A percentile compares a stretch with the other conserved stretches of the same genome.
phyloP scores from a whole-genome alignment of 2,888 invertebrate genomes.

The Chironomus tentans region DNA sequence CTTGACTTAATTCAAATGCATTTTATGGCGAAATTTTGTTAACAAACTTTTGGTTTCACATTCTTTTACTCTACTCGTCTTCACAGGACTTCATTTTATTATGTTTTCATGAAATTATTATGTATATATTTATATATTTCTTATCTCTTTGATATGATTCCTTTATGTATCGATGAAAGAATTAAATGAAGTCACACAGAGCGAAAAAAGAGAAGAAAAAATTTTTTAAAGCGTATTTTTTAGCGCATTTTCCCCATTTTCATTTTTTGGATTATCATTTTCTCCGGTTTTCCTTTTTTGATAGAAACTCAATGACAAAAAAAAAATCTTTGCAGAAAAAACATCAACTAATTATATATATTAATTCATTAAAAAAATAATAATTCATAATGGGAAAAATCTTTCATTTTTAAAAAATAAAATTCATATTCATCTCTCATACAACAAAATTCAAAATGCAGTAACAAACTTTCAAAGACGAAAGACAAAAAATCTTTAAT shows the following conservation, averaged over 20 bases:
- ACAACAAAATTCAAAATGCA: not conserved
- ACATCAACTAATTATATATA: not conserved
- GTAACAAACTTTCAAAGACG: not conserved
- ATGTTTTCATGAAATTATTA: not conserved
- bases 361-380: not conserved
- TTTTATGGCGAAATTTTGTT: constrained; percentile 24
- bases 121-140: not conserved
- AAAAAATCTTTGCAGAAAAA: not conserved
- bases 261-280: not conserved
- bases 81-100: not conserved
- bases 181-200: not conserved
- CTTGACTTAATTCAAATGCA: not conserved
- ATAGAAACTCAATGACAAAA: constrained; percentile 8
- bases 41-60: constrained; percentile 21
- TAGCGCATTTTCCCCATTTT: constrained; percentile 25
- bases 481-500: not conserved
- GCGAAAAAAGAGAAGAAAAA: constrained; percentile 1
- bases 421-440: not conserved
- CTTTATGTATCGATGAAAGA: not conserved
- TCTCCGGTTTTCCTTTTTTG: not conserved
- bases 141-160: not conserved
- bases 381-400: not conserved
- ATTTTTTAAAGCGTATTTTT: constrained; percentile 25
- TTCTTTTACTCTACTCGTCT: not conserved
- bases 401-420: not conserved